phyloP scores from a whole-genome alignment of 2,888 invertebrate species.

The Andrena praecox region DNA sequence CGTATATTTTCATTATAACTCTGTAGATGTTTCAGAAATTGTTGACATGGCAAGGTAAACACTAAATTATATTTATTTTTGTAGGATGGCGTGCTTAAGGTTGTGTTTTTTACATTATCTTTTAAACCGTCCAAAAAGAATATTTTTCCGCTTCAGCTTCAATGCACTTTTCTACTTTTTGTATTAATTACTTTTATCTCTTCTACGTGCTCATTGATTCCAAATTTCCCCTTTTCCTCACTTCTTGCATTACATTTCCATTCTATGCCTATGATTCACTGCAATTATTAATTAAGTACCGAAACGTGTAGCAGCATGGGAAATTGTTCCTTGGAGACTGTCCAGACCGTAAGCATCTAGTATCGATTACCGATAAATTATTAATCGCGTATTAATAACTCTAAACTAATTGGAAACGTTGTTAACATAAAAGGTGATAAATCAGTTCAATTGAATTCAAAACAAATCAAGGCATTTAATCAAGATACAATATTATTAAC shows the following conservation, averaged over 20 bases:
- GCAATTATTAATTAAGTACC: conserved; percentile 21
- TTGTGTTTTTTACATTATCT: too few species aligned
- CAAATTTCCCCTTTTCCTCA: too few species aligned
- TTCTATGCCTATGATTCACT: background rate
- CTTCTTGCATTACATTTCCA: too few species aligned
- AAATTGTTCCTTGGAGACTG: conserved; percentile 22
- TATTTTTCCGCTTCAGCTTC: too few species aligned
- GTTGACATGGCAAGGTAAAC: too few species aligned
- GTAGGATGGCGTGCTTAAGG: too few species aligned
- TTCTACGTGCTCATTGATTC: too few species aligned
- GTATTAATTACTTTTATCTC: background rate
- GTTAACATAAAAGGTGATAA: background rate
- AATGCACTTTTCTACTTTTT: too few species aligned
- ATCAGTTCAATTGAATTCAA: background rate
- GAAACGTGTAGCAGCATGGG: background rate
- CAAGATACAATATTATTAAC: background rate
- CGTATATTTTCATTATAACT: too few species aligned
- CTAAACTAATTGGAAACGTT: conserved; percentile 14
- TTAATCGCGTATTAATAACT: conserved; percentile 12
- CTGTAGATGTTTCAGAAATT: too few species aligned
- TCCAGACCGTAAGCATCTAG: background rate
- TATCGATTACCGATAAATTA: conserved; percentile 28
- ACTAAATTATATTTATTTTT: too few species aligned
- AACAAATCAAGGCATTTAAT: background rate
- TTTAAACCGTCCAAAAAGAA: too few species aligned